Percentiles rank a stretch among this genome's conserved stretches.
Conservation (phyloP, 2,888 invertebrate genomes). For the Beris chalybata region DNA sequence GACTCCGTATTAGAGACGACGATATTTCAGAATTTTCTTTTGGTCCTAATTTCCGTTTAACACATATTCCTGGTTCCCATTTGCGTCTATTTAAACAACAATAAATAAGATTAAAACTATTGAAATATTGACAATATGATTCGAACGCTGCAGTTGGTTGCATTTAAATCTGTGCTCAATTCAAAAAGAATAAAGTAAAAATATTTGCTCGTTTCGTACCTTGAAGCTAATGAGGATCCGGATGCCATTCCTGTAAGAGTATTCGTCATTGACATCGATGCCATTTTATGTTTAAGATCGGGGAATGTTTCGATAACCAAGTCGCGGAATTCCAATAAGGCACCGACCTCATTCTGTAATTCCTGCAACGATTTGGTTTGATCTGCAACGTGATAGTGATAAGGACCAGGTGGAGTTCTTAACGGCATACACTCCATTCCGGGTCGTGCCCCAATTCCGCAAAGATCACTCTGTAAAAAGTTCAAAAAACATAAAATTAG, state of each 20-base stretch:
- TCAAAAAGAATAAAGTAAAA: not conserved
- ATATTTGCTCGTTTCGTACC: conserved; percentile 43
- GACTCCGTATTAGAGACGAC: conserved; percentile 62
- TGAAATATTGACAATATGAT: not conserved
- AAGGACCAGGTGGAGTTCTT: conserved; percentile 71
- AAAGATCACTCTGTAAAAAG: conserved; percentile 42
- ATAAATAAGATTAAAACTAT: not conserved
- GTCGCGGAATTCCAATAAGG: conserved; percentile 87
- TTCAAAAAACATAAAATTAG: conserved; percentile 11
- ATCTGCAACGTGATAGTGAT: conserved; percentile 80
- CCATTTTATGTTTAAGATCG: conserved; percentile 85
- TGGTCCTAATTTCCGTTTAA: conserved; percentile 64
- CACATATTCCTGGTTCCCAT: conserved; percentile 82
- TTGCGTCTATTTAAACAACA: conserved; percentile 58
- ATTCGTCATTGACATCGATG: conserved; percentile 63
- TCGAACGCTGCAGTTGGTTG: not conserved
- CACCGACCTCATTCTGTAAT: conserved; percentile 91
- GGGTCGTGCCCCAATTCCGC: conserved; percentile 60
- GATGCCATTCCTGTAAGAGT: conserved; percentile 54
- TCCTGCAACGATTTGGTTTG: conserved; percentile 91
- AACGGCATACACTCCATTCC: conserved; percentile 83
- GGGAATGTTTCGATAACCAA: conserved; percentile 94
- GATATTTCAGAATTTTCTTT: conserved; percentile 48
- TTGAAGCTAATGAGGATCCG: conserved; percentile 53
- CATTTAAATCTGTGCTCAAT: not conserved